Evolutionary conservation across 53 echinoderm and acorn worm genomes (phyloP).

Genomic region (Mesocentrotus franciscanus): DNA sequence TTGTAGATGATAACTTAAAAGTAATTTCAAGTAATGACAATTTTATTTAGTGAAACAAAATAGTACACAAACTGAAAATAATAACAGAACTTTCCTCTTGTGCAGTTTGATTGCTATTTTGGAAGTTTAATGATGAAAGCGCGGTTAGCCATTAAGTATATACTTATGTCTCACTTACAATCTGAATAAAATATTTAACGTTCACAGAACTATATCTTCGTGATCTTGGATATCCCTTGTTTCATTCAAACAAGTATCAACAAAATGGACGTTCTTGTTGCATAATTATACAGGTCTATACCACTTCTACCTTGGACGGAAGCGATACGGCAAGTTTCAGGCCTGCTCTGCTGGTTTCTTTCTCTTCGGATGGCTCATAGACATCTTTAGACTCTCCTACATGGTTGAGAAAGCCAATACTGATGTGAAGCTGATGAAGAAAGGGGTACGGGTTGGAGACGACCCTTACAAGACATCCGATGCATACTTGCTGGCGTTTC

Average conservation of each 20-base stretch:
- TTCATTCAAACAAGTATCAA: not conserved
- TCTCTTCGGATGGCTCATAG: conserved; percentile 72
- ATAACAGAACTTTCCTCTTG: too few relatives aligned
- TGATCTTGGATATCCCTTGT: not conserved
- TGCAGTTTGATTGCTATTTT: too few relatives aligned
- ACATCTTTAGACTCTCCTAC: conserved; percentile 69
- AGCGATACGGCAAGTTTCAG: conserved; percentile 68
- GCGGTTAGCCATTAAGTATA: too few relatives aligned
- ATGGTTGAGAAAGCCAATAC: conserved; percentile 72
- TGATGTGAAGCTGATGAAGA: conserved; percentile 41
- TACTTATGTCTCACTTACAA: too few relatives aligned
- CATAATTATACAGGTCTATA: conserved; percentile 61
- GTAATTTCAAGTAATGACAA: too few relatives aligned
- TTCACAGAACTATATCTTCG: too few relatives aligned
- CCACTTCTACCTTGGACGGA: conserved; percentile 76
- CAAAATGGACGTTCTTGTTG: not conserved
- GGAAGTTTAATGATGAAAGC: too few relatives aligned
- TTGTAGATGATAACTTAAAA: too few relatives aligned
- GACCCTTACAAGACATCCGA: conserved; percentile 49
- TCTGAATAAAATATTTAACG: too few relatives aligned
- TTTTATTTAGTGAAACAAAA: too few relatives aligned
- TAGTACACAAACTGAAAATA: too few relatives aligned
- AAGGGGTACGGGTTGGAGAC: conserved; percentile 49
- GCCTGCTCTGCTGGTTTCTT: conserved; percentile 64
- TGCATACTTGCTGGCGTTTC: conserved; percentile 74